A percentile compares a stretch with the other conserved stretches of the same genome.
Evolutionary conservation across 2,888 invertebrate species (phyloP).

Genomic region (Drosophila fungiperda): DNA sequence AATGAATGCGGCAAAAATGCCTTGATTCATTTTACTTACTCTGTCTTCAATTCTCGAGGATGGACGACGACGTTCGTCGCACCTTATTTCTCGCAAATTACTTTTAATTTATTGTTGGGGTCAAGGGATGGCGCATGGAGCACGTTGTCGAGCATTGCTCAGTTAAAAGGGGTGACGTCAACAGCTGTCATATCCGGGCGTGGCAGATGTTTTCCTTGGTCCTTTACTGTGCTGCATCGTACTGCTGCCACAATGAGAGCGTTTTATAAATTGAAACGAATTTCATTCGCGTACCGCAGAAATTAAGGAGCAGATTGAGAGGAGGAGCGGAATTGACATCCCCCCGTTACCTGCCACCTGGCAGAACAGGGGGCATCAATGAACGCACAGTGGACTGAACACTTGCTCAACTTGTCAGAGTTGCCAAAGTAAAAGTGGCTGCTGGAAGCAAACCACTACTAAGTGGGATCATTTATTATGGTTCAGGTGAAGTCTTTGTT

Average conservation of each 20-base stretch:
- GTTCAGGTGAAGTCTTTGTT: background rate
- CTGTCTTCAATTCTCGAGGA: background rate
- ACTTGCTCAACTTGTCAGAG: constrained; percentile 9
- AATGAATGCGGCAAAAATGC: constrained; percentile 51
- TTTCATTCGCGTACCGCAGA: constrained; percentile 42
- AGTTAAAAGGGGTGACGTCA: constrained; percentile 40
- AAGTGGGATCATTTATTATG: background rate
- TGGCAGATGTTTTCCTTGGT: constrained; percentile 44
- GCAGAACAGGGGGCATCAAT: background rate
- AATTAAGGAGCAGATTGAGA: constrained; percentile 24
- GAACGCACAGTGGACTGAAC: constrained; percentile 5
- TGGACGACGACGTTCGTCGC: constrained; percentile 13
- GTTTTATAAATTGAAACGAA: constrained; percentile 74
- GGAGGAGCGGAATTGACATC: constrained; percentile 2
- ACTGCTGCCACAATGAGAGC: constrained; percentile 53
- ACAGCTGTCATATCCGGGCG: constrained; percentile 64
- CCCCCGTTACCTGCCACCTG: constrained; percentile 4
- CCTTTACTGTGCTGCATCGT: constrained; percentile 52
- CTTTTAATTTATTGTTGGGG: constrained; percentile 70
- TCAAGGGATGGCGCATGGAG: background rate
- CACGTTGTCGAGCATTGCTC: background rate
- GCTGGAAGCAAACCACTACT: background rate
- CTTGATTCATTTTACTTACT: constrained; percentile 54
- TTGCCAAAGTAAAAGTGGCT: constrained; percentile 6
- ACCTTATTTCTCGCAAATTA: constrained; percentile 61